phyloP scores from a whole-genome alignment of 2,113 vertebrate genomes.

The Periophthalmus modestus region DNA sequence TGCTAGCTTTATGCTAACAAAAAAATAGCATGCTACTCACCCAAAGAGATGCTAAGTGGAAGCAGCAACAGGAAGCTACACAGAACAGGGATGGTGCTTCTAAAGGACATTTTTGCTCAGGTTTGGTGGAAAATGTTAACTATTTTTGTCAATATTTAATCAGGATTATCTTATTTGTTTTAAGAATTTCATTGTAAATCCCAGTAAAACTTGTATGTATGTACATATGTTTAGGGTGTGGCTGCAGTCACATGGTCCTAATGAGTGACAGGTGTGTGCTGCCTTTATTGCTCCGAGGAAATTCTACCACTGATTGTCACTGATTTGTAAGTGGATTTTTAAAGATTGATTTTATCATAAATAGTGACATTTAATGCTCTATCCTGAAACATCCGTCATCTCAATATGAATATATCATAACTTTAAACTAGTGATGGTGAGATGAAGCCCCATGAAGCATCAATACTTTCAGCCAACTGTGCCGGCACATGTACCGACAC shows the following conservation, averaged over 20 bases:
- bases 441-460: too few species aligned
- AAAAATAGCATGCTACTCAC: constrained; percentile 38
- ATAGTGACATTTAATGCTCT: too few species aligned
- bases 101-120: constrained; percentile 7
- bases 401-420: too few species aligned
- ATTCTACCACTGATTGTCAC: background rate
- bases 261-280: constrained; percentile 58
- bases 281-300: constrained; percentile 17
- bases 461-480: too few species aligned
- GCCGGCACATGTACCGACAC: too few species aligned
- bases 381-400: too few species aligned
- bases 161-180: background rate
- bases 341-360: too few species aligned
- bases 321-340: too few species aligned
- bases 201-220: background rate
- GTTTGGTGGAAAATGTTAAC: too few species aligned
- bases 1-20: background rate
- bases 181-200: constrained; percentile 44
- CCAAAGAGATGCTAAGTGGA: constrained; percentile 32
- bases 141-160: background rate
- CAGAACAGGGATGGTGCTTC: constrained; percentile 36
- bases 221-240: background rate
- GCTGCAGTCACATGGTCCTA: constrained; percentile 8
- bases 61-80: constrained; percentile 40
- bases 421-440: too few species aligned